Base-by-base conservation (phyloP, 2,113 vertebrate genomes). In the Etheostoma cragini region DNA sequence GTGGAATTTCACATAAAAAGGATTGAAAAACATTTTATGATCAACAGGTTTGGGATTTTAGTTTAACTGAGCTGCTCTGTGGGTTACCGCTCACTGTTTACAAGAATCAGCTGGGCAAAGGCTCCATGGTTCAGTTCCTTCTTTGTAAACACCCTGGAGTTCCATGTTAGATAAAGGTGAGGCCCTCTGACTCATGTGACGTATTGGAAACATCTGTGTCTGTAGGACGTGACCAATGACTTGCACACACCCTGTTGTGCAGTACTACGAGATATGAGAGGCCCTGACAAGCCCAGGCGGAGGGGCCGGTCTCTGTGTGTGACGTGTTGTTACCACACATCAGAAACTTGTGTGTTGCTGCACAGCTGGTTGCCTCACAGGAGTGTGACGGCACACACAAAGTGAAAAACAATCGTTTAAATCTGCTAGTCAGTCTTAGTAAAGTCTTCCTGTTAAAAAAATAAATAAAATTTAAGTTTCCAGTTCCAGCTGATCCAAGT, bases 191-290 rank as follows among this genome's bases (percentile, higher is more conserved):
- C 21, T 49, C 26, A 1, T n/a, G 33, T 73, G 80, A 86, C 35
- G 57, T 89, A 76, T 88, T 54, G 85, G 87, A 90, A 90, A 81
- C 26, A 11, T 73, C 56, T 76, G 73, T 38, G 56, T 84, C 63
- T 68, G 74, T 33, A 58, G 65, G 87, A 80, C 76, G 68, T 72
- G 77, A 74, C 35, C 17, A 3, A 46, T 21, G 58, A 61, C 72
- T 52, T 26, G 57, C 52, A 73, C 50, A 24, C 26, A 15, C 52
- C 46, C 54, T 16, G 13, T 60, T 22, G 30, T 6, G 4, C 72
- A 50, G 14, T 6, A 47, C 5, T 5, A 5, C 6, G 24, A 85
- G 87, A 76, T 80, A 73, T 13, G 79, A 69, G 62, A 66, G 75
- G 84, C 70, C 47, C 24, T 6, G n/a, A 24, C 42, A 52, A 6